Conservation (phyloP, 2,113 vertebrate species). For the Struthidea cinerea region DNA sequence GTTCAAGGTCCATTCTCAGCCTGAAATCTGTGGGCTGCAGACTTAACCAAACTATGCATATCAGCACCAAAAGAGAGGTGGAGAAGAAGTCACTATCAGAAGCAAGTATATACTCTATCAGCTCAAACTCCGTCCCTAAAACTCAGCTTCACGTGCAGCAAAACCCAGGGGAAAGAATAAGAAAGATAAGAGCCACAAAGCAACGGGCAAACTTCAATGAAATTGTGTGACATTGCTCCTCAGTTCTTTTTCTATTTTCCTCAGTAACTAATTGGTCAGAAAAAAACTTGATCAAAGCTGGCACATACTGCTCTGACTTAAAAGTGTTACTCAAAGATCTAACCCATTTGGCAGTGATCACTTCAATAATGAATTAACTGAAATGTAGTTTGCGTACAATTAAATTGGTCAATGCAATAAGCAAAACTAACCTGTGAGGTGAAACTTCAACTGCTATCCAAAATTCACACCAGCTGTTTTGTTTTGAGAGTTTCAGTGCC, state of each 20-base stretch:
- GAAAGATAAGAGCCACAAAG: background rate
- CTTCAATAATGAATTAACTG: background rate
- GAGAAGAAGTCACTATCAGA: background rate
- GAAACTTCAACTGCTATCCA: background rate
- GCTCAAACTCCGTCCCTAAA: background rate
- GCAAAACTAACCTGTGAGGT: background rate
- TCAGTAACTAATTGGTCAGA: background rate
- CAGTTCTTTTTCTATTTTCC: background rate
- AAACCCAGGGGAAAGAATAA: background rate
- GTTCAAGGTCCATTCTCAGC: background rate
- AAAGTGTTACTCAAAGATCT: background rate
- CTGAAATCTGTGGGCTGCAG: background rate
- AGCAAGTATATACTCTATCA: rapidly evolving
- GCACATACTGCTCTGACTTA: background rate
- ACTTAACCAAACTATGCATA: background rate
- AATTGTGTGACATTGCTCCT: background rate
- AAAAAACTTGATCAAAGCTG: background rate
- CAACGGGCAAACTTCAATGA: background rate
- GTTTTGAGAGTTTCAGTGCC: background rate
- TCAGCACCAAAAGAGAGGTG: background rate
- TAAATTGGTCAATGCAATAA: background rate
- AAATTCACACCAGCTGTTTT: background rate
- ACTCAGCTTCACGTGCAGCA: background rate
- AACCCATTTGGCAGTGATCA: background rate
- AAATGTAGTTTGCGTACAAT: background rate